Evolutionary conservation across 2,888 invertebrate species (phyloP).

Genomic region (Achlya flavicornis): DNA sequence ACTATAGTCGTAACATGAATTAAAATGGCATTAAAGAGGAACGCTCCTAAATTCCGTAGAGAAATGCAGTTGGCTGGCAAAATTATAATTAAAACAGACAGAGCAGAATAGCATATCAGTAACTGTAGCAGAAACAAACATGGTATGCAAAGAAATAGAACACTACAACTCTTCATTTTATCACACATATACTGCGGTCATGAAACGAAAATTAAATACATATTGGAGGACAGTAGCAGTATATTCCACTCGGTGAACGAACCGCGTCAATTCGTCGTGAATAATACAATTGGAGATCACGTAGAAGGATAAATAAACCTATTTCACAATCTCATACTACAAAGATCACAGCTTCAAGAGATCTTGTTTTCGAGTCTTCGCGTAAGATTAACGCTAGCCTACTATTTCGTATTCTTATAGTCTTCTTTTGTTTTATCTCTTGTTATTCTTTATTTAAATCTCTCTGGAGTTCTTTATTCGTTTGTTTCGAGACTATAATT

Average conservation of each 20-base stretch:
- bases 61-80: background rate
- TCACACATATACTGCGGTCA: background rate
- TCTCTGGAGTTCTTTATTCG: background rate
- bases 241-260: background rate
- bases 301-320: background rate
- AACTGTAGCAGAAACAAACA: background rate
- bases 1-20: too few species aligned
- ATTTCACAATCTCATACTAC: background rate
- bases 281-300: background rate
- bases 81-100: background rate
- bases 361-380: too few species aligned
- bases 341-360: background rate
- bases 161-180: background rate
- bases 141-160: background rate
- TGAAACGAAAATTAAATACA: slow-evolving; percentile 2
- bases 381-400: too few species aligned
- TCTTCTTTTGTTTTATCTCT: background rate
- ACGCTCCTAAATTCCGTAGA: too few species aligned
- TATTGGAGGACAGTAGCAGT: background rate
- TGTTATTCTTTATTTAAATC: background rate
- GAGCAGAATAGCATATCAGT: background rate
- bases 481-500: too few species aligned
- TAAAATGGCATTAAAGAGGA: too few species aligned
- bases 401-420: too few species aligned
- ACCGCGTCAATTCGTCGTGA: background rate